Evolutionary conservation across 2,113 vertebrate genomes (phyloP).

Genomic region (Beaufortia kweichowensis): DNA sequence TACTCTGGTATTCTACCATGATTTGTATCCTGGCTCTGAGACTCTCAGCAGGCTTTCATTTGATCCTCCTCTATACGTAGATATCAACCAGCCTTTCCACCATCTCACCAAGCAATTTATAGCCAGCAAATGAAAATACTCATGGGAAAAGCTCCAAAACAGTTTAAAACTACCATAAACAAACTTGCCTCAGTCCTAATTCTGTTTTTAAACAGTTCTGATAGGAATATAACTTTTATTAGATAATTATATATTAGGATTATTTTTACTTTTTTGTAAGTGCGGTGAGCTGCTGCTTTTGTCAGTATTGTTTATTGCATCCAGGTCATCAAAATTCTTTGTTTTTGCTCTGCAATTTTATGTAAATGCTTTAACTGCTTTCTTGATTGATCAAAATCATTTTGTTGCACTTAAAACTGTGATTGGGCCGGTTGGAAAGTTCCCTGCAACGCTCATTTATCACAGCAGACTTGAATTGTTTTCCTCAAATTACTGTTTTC

Average conservation of each 20-base stretch:
- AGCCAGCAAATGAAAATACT: slow-evolving; percentile 43
- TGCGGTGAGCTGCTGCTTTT: slow-evolving; percentile 37
- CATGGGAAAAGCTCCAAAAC: slow-evolving; percentile 39
- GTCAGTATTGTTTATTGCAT: slow-evolving; percentile 45
- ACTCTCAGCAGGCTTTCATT: background rate
- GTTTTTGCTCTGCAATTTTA: slow-evolving; percentile 26
- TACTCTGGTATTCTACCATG: background rate
- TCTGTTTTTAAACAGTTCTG: slow-evolving; percentile 48
- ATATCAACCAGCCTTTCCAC: background rate
- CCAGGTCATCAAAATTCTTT: background rate
- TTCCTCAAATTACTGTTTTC: slow-evolving; percentile 46
- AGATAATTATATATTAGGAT: slow-evolving; percentile 50
- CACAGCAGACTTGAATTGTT: slow-evolving; percentile 9
- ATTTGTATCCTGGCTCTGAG: background rate
- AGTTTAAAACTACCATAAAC: slow-evolving; percentile 27
- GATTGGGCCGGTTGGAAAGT: slow-evolving; percentile 24
- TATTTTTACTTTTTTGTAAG: background rate
- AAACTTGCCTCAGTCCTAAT: slow-evolving; percentile 23
- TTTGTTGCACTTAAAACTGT: slow-evolving; percentile 29
- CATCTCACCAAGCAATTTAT: slow-evolving; percentile 43
- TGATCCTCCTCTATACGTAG: background rate
- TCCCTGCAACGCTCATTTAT: slow-evolving; percentile 34
- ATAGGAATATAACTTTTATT: slow-evolving; percentile 46
- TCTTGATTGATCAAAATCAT: slow-evolving; percentile 47
- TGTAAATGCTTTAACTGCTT: slow-evolving; percentile 8